Evolutionary conservation across 2,888 invertebrate genomes (phyloP), one percentile per base, ranked within the genome.

Genomic region (Drosophila atripex): DNA sequence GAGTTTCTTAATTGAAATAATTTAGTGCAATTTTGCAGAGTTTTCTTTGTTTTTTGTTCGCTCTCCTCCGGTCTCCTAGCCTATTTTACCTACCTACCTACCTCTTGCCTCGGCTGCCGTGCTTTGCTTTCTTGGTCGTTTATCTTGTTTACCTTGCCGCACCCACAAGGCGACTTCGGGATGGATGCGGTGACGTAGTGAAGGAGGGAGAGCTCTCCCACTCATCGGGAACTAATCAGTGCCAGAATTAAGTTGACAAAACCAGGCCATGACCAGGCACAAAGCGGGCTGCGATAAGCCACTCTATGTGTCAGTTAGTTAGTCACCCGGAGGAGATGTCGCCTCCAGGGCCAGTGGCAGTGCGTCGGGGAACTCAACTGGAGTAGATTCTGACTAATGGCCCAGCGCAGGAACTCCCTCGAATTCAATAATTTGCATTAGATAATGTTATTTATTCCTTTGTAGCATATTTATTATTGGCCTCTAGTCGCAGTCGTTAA

Each of bases 121-220:
- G 38, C 16, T 66, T 16, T 2, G 5, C 41, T 43, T 53, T 30
- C 53, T 53, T 23, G 52, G 38, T 54, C 55, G 55, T 71, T 71
- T 71, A 39, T 71, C 14, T 71, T 70, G 50, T 74, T 57, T 73
- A 71, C 77, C 80, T 72, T 71, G 71, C 76, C 82, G 74, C 74
- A 76, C 75, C 74, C 52, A 45, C 39, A 38, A 28, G 18, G 21
- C n/a, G 43, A n/a, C n/a, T n/a, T n/a, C n/a, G n/a, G n/a, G n/a
- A n/a, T n/a, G n/a, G n/a, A 58, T 32, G 41, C 60, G 60, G 32
- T 50, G 32, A 35, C 35, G 63, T 46, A 46, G 38, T 25, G n/a
- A n/a, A 39, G 53, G 45, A 30, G 25, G 46, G 23, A 53, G 53
- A 64, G 53, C 66, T 38, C 38, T 16, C 46, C 18, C 53, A 68